Conservation (phyloP, 2,888 invertebrate genomes). For the Sceliomorpha sp. region DNA sequence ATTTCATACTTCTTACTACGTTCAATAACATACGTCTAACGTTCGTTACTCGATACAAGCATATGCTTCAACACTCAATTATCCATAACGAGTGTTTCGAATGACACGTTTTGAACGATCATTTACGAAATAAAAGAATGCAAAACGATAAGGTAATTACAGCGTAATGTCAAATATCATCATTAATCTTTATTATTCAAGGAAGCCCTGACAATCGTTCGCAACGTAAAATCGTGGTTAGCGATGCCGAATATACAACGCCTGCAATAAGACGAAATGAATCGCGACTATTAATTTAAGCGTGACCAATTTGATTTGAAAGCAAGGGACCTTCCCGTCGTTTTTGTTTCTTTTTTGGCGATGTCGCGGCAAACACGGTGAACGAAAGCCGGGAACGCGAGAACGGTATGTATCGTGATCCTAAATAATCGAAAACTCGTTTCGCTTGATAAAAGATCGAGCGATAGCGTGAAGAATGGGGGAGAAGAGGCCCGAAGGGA, state of each 20-base stretch:
- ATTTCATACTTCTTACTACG: too few relatives aligned
- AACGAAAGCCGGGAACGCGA: slow-evolving; percentile 10
- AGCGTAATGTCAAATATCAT: slow-evolving; percentile 5
- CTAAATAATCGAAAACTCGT: slow-evolving; percentile 54
- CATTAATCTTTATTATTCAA: slow-evolving; percentile 36
- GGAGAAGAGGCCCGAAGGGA: slow-evolving; percentile 23
- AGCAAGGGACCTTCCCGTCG: slow-evolving; percentile 9
- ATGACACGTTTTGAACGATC: too few relatives aligned
- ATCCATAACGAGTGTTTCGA: too few relatives aligned
- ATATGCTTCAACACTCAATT: too few relatives aligned
- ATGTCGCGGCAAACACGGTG: slow-evolving; percentile 8
- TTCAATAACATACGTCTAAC: too few relatives aligned
- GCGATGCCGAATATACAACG: slow-evolving; percentile 10
- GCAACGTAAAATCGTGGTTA: slow-evolving; percentile 3
- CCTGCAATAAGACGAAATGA: slow-evolving; percentile 21
- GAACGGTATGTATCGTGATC: slow-evolving; percentile 35
- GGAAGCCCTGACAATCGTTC: slow-evolving; percentile 5
- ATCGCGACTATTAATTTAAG: slow-evolving; percentile 42
- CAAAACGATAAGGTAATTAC: neutral
- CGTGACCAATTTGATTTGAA: slow-evolving; percentile 41
- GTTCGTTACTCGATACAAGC: too few relatives aligned
- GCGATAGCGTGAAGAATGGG: slow-evolving; percentile 36
- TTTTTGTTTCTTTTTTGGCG: slow-evolving; percentile 15
- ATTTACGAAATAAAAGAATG: too few relatives aligned
- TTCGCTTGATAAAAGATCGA: slow-evolving; percentile 49